Evolutionary conservation across 2,888 invertebrate species (phyloP).

Genomic region (Folsomia candida): DNA sequence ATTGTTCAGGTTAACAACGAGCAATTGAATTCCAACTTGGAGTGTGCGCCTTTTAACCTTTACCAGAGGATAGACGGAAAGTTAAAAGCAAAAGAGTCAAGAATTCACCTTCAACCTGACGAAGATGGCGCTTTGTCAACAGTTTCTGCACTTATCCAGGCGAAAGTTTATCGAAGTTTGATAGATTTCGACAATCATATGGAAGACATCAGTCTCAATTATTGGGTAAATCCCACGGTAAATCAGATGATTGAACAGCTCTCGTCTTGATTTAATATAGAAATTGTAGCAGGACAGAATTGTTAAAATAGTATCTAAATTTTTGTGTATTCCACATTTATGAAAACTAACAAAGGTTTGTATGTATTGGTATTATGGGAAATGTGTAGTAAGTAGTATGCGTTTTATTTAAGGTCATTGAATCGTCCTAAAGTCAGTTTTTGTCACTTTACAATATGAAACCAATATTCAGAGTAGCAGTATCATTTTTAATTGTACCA

Average conservation of each 20-base stretch:
- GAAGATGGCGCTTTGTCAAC: conserved; percentile 55
- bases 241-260: conserved; percentile 61
- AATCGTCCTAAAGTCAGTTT: too few relatives aligned
- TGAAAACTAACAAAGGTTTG: not conserved
- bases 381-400: too few relatives aligned
- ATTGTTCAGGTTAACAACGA: conserved; percentile 72
- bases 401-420: too few relatives aligned
- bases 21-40: conserved; percentile 66
- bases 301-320: too few relatives aligned
- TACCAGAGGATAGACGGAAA: conserved; percentile 70
- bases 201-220: conserved; percentile 79
- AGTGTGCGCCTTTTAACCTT: conserved; percentile 69
- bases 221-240: conserved; percentile 75
- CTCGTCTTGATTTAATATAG: conserved; percentile 30
- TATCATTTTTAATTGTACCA: too few relatives aligned
- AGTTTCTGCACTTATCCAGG: conserved; percentile 70
- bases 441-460: too few relatives aligned
- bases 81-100: conserved; percentile 61
- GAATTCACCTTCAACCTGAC: conserved; percentile 32
- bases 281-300: not conserved
- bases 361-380: not conserved
- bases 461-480: too few relatives aligned
- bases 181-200: conserved; percentile 96
- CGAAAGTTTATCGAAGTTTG: conserved; percentile 72
- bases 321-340: too few relatives aligned